Evolutionary conservation across 2,888 invertebrate species (phyloP).

Genomic region (Clostera curtula): DNA sequence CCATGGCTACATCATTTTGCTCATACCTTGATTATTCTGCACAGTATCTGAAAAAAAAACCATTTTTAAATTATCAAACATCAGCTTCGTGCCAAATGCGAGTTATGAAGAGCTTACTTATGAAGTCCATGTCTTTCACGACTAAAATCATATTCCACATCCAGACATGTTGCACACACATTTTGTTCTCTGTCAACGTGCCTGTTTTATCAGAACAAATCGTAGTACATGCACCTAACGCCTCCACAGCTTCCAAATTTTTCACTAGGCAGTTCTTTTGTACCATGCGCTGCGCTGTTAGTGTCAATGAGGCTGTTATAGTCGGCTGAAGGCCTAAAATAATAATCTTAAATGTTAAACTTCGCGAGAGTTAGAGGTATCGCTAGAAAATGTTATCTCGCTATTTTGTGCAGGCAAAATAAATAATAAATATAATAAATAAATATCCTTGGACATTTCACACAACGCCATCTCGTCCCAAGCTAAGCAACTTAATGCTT

Average conservation of each 20-base stretch:
- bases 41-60: slow-evolving; percentile 34
- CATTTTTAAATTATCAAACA: neutral
- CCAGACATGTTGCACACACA: slow-evolving; percentile 99
- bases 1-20: slow-evolving; percentile 2
- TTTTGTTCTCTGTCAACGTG: slow-evolving; percentile 97
- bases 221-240: slow-evolving; percentile 97
- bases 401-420: too few species aligned
- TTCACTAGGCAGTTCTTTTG: slow-evolving; percentile 98
- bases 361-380: too few species aligned
- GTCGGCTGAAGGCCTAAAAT: slow-evolving; percentile 89
- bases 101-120: slow-evolving; percentile 22
- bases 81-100: neutral
- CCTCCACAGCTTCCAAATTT: slow-evolving; percentile 99
- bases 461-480: too few species aligned
- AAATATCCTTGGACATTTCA: too few species aligned
- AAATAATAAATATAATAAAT: too few species aligned
- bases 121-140: slow-evolving; percentile 80
- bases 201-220: slow-evolving; percentile 99
- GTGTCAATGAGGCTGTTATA: slow-evolving; percentile 97
- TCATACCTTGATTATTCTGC: slow-evolving; percentile 39
- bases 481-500: too few species aligned
- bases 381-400: too few species aligned
- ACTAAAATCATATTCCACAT: slow-evolving; percentile 91
- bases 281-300: slow-evolving; percentile 99
- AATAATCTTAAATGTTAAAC: too few species aligned